A percentile compares a stretch with the other conserved stretches of the same genome.
These are phyloP conservation scores for Coleophora flavipennella DNA, from an alignment of 2,888 invertebrate genomes.

Conservation along the genomic window DNA sequence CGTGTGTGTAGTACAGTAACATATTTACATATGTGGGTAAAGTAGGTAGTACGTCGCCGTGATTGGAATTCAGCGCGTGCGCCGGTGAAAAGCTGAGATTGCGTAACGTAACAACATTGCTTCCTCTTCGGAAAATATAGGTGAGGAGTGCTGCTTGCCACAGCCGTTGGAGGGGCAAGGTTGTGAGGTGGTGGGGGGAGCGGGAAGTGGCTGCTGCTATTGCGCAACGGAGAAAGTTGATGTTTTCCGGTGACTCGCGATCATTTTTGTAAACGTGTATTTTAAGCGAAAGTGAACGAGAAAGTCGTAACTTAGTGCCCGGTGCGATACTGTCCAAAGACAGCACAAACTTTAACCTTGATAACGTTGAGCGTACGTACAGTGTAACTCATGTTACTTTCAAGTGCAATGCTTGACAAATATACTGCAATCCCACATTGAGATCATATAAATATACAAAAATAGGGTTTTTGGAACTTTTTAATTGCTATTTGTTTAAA, in stretches of 20 bases:
- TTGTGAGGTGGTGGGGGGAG: slow-evolving; percentile 13
- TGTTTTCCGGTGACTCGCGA: slow-evolving; percentile 63
- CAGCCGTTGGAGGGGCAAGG: slow-evolving; percentile 11
- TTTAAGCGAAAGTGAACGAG: slow-evolving; percentile 66
- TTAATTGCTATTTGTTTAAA: too few relatives aligned
- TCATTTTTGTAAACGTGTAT: slow-evolving; percentile 70
- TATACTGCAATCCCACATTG: too few relatives aligned
- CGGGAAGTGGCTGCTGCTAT: slow-evolving; percentile 53
- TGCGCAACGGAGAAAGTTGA: slow-evolving; percentile 65
- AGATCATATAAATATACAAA: too few relatives aligned
- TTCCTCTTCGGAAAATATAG: slow-evolving; percentile 64
- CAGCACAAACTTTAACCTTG: neutral
- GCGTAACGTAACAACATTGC: slow-evolving; percentile 37
- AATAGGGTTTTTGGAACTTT: too few relatives aligned
- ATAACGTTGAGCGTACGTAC: neutral
- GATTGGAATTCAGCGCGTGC: slow-evolving; percentile 31
- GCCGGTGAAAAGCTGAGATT: slow-evolving; percentile 47
- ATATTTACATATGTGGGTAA: too few relatives aligned
- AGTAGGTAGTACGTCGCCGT: slow-evolving; percentile 8
- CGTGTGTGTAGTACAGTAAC: too few relatives aligned
- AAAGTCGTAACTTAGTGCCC: slow-evolving; percentile 31
- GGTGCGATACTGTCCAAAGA: slow-evolving; percentile 3
- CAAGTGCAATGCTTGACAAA: too few relatives aligned
- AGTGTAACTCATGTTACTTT: too few relatives aligned
- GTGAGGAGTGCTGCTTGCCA: slow-evolving; percentile 45